Conservation (phyloP, 2,888 invertebrate species). For the Carpatolechia fugitivella region DNA sequence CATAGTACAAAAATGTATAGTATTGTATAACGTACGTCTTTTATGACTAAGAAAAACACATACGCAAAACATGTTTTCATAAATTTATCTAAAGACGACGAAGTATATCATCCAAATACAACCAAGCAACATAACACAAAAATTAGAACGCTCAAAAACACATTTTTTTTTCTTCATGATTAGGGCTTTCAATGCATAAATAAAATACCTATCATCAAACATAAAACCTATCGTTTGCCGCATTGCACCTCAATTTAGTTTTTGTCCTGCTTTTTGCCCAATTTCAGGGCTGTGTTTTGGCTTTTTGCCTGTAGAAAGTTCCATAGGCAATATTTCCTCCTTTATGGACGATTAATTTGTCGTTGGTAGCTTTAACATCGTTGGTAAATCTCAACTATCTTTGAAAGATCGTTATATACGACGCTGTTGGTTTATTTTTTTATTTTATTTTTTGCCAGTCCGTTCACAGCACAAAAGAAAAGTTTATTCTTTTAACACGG, state of each 20-base stretch:
- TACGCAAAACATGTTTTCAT: too few relatives aligned
- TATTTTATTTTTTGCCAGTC: neutral
- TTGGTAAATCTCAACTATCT: constrained; percentile 28
- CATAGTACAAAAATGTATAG: too few relatives aligned
- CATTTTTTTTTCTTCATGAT: neutral
- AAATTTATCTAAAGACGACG: too few relatives aligned
- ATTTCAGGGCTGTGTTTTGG: constrained; percentile 21
- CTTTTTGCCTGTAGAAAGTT: constrained; percentile 30
- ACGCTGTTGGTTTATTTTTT: neutral
- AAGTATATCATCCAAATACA: neutral
- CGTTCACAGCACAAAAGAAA: neutral
- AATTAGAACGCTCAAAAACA: neutral
- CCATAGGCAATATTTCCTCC: constrained; percentile 48
- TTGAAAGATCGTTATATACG: constrained; percentile 27
- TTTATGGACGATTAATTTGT: constrained; percentile 61
- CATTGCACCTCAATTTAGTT: constrained; percentile 32
- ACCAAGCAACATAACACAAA: neutral
- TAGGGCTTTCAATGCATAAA: constrained; percentile 13
- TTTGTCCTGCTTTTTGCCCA: constrained; percentile 22
- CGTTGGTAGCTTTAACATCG: constrained; percentile 43
- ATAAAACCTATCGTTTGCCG: constrained; percentile 24
- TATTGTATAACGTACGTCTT: too few relatives aligned
- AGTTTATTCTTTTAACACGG: neutral
- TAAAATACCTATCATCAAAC: constrained; percentile 15
- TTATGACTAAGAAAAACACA: too few relatives aligned